Evolutionary conservation across 2,113 vertebrate genomes (phyloP).

Genomic region (Megalops atlanticus): DNA sequence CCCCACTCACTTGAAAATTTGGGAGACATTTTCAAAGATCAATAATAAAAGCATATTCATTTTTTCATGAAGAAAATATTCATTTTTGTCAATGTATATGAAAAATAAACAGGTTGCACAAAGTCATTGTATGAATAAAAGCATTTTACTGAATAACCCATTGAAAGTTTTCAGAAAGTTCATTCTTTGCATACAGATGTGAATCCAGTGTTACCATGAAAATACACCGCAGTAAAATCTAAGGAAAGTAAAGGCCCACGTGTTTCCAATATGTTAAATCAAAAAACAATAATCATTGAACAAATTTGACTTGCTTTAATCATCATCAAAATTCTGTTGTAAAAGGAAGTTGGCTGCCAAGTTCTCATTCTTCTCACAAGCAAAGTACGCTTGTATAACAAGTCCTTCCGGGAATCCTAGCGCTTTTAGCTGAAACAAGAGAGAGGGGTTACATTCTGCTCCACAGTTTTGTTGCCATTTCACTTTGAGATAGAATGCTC

Average conservation of each 20-base stretch:
- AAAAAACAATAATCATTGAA: slow-evolving; percentile 57
- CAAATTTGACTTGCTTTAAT: slow-evolving; percentile 74
- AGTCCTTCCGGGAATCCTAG: slow-evolving; percentile 97
- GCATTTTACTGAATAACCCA: no score
- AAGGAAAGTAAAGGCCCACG: slow-evolving; percentile 70
- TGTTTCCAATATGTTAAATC: slow-evolving; percentile 47
- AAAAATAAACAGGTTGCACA: no score
- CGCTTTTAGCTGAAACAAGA: slow-evolving; percentile 85
- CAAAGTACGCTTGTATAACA: slow-evolving; percentile 97
- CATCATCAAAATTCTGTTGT: slow-evolving; percentile 96
- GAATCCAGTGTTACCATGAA: slow-evolving; percentile 79
- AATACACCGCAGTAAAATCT: slow-evolving; percentile 61
- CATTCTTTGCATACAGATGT: slow-evolving; percentile 61
- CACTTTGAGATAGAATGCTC: no score
- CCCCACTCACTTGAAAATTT: no score
- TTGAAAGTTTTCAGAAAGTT: no score
- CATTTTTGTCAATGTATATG: no score
- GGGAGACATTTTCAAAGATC: no score
- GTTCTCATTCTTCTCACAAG: slow-evolving; percentile 97
- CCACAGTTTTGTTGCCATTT: no score
- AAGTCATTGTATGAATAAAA: no score
- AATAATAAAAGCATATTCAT: no score
- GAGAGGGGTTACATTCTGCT: slow-evolving; percentile 42
- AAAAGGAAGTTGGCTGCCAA: slow-evolving; percentile 98
- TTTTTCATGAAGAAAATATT: no score